phyloP scores from a whole-genome alignment of 1,140 invertebrate genomes.

The Ceratitis capitata region DNA sequence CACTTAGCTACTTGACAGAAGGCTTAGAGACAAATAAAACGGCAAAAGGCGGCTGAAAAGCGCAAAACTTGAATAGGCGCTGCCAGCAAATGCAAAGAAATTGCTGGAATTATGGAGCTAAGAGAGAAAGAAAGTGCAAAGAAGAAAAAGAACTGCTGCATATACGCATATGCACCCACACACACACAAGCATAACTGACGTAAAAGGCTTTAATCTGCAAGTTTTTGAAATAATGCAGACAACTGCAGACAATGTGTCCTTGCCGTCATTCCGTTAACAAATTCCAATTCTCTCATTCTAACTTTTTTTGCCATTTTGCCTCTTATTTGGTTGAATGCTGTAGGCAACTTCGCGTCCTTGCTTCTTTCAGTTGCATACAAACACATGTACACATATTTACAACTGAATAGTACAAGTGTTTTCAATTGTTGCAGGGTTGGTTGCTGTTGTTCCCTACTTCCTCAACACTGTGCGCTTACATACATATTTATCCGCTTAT shows the following conservation, averaged over 20 bases:
- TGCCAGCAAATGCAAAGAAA: too few relatives aligned
- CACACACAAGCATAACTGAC: background rate
- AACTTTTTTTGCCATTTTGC: background rate
- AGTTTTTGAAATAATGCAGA: slow-evolving; percentile 31
- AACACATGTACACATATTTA: background rate
- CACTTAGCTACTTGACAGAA: slow-evolving; percentile 10
- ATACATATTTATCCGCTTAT: background rate
- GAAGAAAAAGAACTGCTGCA: background rate
- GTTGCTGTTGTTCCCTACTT: background rate
- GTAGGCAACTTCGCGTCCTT: slow-evolving; percentile 15
- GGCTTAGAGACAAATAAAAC: background rate
- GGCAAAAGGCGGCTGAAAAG: background rate
- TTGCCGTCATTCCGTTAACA: background rate
- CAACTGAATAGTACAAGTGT: background rate
- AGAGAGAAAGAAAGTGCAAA: background rate
- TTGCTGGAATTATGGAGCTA: background rate
- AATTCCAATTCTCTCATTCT: background rate
- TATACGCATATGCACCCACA: background rate
- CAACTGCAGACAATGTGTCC: slow-evolving; percentile 14
- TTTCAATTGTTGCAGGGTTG: background rate
- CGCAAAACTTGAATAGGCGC: slow-evolving; percentile 3
- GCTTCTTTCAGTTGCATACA: background rate
- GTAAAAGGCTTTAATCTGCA: background rate
- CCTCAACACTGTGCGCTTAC: background rate
- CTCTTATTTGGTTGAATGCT: slow-evolving; percentile 14